A percentile compares a stretch with the other conserved stretches of the same genome.
Conservation (phyloP, 2,888 invertebrate genomes). For the Eurois occulta region DNA sequence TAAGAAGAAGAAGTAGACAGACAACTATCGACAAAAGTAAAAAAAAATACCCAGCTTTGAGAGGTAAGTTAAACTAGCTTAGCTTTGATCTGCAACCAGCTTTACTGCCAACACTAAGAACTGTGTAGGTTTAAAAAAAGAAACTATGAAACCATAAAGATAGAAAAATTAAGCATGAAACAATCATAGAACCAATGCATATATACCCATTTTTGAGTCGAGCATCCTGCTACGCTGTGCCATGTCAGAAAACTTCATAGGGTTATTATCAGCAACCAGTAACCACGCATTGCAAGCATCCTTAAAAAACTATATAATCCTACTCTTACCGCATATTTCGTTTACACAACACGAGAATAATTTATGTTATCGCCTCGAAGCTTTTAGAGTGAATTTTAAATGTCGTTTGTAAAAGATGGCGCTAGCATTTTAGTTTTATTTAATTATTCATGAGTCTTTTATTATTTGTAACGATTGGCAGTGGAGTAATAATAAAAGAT, state of each 20-base stretch:
- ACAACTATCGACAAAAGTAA: too few species aligned
- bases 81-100: too few species aligned
- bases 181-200: too few species aligned
- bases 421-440: constrained; percentile 13
- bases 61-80: not conserved
- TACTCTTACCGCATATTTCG: constrained; percentile 30
- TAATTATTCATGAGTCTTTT: constrained; percentile 15
- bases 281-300: constrained; percentile 12
- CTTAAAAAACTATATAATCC: constrained; percentile 23
- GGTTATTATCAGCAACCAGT: not conserved
- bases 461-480: not conserved
- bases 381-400: constrained; percentile 48
- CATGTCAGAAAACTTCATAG: not conserved
- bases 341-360: constrained; percentile 35
- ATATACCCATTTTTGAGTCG: not conserved
- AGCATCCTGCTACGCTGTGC: not conserved
- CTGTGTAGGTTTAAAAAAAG: too few species aligned
- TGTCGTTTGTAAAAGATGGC: constrained; percentile 36
- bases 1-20: too few species aligned
- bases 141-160: too few species aligned
- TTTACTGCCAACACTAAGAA: too few species aligned
- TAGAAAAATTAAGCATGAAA: too few species aligned
- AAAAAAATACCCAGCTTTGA: not conserved
- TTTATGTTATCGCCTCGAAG: constrained; percentile 41
- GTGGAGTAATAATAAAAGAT: not conserved